These are phyloP conservation scores for Chirona hameri DNA, from an alignment of 2,888 invertebrate species.

Conservation along the genomic window DNA sequence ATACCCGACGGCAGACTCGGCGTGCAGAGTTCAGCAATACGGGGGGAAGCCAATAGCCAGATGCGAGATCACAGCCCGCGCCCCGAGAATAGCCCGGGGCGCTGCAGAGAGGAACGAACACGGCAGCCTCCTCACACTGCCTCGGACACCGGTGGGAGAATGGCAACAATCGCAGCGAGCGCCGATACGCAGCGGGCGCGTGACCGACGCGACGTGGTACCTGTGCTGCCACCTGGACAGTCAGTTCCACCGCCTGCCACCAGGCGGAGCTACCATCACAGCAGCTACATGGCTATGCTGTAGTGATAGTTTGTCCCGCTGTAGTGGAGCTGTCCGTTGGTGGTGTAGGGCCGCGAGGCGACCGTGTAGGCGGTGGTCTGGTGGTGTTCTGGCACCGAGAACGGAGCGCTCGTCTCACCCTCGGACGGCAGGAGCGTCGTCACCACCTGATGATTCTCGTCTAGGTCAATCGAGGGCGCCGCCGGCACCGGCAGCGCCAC, in stretches of 20 bases:
- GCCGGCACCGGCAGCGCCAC: not conserved
- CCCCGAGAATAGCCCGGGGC: not conserved
- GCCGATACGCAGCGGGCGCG: too few species aligned
- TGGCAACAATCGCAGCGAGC: not conserved
- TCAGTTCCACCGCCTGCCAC: not conserved
- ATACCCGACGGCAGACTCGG: not conserved
- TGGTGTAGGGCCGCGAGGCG: not conserved
- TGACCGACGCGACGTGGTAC: too few species aligned
- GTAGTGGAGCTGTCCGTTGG: conserved; percentile 12
- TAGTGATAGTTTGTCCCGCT: not conserved
- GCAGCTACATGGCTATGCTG: conserved; percentile 30
- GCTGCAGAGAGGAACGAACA: not conserved
- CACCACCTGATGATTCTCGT: not conserved
- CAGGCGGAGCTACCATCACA: not conserved
- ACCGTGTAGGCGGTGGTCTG: conserved; percentile 28
- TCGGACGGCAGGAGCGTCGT: not conserved
- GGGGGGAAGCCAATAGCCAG: not conserved
- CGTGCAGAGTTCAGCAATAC: not conserved
- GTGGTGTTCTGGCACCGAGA: conserved; percentile 1
- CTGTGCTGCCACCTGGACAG: not conserved
- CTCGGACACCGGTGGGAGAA: not conserved
- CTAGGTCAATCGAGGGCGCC: not conserved
- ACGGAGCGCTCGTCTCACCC: not conserved
- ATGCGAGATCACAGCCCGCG: not conserved
- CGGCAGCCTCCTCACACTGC: not conserved